Base-by-base conservation (phyloP, 1,140 invertebrate genomes). In the Mamestra configurata region DNA sequence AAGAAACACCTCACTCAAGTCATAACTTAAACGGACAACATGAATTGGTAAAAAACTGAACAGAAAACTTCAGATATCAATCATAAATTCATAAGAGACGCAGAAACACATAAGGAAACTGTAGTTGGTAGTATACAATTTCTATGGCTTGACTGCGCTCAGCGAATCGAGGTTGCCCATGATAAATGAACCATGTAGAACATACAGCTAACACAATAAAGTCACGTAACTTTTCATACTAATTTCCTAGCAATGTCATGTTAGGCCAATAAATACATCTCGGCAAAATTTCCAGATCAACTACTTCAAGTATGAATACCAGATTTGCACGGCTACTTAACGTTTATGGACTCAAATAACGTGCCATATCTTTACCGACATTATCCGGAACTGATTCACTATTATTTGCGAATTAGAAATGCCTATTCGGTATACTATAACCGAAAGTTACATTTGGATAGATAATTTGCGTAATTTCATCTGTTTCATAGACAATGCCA, bases 341-440 rank as follows among this genome's bases (percentile, higher is more conserved):
- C 64, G 68, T 88, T 87, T 88, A 89, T 80, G 73, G 84, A 84
- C 77, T 70, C 76, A 84, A 88, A 88, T 88, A 86, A 87, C 72
- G 84, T 73, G 66, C 71, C 81, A 77, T 79, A 76, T 83, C 59
- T 76, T 40, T 72, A 80, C 24, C 64, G 27, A 79, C 61, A 83
- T 75, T 72, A 53, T 75, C 49, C 66, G 76, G 37, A 79, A 79
- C 53, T 55, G 55, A 75, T 72, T 55, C 70, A 55, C 22, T 51
- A 72, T 72, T 55, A 72, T 71, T 53, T 72, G 49, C 27, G 46
- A 35, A 37, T 72, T 55, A 72, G 46, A 53, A 55, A 31, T 55
- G 68, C 46, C 53, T 71, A 71, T 71, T 49, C 8, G 24, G 75
- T 80, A 70, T 77, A 77, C 59, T 79, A 77, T 79, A 77, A 66